A percentile compares a stretch with the other conserved stretches of the same genome.
Conservation (phyloP, 2,888 invertebrate species). For the Helicoverpa assulta region DNA sequence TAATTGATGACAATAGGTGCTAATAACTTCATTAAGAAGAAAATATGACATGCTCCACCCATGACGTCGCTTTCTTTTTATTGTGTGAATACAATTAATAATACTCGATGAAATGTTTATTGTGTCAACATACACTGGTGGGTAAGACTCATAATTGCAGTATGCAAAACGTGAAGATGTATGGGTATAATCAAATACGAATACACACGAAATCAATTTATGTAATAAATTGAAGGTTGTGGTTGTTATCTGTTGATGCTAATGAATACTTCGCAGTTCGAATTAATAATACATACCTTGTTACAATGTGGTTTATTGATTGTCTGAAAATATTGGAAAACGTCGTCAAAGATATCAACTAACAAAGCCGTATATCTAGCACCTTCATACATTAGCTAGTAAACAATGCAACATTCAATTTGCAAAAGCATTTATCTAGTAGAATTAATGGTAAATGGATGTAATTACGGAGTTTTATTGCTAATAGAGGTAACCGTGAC, state of each 20-base stretch:
- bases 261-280: conserved; percentile 21
- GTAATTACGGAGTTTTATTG: conserved; percentile 39
- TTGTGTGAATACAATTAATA: conserved; percentile 61
- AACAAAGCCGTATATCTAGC: not conserved
- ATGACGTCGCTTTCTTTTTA: conserved; percentile 63
- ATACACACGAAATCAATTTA: conserved; percentile 48
- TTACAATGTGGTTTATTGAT: conserved; percentile 10
- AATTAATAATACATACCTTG: conserved; percentile 15
- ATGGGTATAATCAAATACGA: conserved; percentile 16
- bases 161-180: conserved; percentile 47
- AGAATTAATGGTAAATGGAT: conserved; percentile 31
- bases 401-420: conserved; percentile 26
- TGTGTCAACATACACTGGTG: conserved; percentile 37
- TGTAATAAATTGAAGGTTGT: conserved; percentile 49
- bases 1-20: conserved; percentile 38
- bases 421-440: conserved; percentile 29
- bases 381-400: not conserved
- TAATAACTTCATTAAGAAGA: conserved; percentile 31
- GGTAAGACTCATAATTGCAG: conserved; percentile 34
- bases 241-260: conserved; percentile 40
- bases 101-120: conserved; percentile 48
- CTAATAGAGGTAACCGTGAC: conserved; percentile 16
- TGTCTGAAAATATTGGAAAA: not conserved
- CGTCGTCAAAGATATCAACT: not conserved
- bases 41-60: conserved; percentile 34